Conservation (phyloP, 2,888 invertebrate genomes). For the Zootermopsis nevadensis region DNA sequence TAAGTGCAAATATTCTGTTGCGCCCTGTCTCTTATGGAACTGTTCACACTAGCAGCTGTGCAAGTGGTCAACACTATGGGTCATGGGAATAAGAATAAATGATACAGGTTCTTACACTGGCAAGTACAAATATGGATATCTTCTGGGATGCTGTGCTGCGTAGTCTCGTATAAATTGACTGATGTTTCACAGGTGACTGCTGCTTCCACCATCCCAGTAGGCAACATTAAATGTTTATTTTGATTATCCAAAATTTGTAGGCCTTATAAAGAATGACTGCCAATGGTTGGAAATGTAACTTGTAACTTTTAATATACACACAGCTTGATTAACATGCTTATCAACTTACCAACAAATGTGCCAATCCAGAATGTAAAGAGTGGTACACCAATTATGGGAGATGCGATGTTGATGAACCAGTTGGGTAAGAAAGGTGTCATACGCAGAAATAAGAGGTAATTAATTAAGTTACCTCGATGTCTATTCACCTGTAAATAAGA, state of each 20-base stretch:
- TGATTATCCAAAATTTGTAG: background rate
- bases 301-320: background rate
- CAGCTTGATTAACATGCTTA: background rate
- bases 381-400: slow-evolving; percentile 97
- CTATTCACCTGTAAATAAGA: slow-evolving; percentile 66
- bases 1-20: no score
- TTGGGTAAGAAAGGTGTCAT: slow-evolving; percentile 98
- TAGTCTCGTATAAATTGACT: no score
- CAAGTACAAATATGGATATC: no score
- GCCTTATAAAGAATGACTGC: background rate
- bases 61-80: no score
- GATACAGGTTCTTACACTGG: no score
- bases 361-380: slow-evolving; percentile 92
- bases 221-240: background rate
- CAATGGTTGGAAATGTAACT: background rate
- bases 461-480: slow-evolving; percentile 89
- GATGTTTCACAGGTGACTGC: no score
- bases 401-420: slow-evolving; percentile 98
- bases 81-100: no score
- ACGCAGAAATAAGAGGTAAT: slow-evolving; percentile 96
- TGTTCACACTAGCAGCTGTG: no score
- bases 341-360: slow-evolving; percentile 85
- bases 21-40: no score
- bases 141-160: no score
- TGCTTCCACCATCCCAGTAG: no score